Evolutionary conservation across 2,113 vertebrate species (phyloP), one percentile per base, ranked within the genome.

Genomic region (Spilogale gracilis): DNA sequence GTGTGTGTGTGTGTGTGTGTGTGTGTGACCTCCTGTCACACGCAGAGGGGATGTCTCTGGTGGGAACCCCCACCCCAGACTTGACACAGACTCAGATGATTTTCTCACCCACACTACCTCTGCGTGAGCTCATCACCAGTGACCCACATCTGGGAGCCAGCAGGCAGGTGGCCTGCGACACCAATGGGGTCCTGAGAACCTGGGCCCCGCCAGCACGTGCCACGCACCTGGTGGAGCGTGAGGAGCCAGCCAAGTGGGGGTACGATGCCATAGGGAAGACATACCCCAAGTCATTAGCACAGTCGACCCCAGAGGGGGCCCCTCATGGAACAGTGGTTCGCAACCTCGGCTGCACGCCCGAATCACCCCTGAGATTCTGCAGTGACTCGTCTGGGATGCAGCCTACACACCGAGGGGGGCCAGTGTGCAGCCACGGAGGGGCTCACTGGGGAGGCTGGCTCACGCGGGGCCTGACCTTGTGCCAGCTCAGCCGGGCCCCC

Each of bases 321-420:
- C 58, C 17, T 12, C 20, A 16, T 3, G 50, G n/a, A 23, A 30
- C 30, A 25, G 0, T 0, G 11, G 65, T 54, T 54, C 81, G n/a
- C 65, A 43, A 11, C 14, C 27, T 5, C 50, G 3, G 32, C 32
- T 27, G 5, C 32, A 32, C 2, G 0, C 0, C 5, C 8, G 74
- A 80, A 67, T 48, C 65, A 13, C 23, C 9, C 20, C 32, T 11
- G 18, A 65, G 74, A 38, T 48, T 69, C 95, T 82, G 60, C 76
- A n/a, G 8, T 6, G 56, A 56, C 20, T 14, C 5, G 18, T 27
- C 43, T 11, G 38, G 43, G 76, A 45, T 88, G 23, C 27, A 48
- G 6, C 14, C 76, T 79, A 13, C 65, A n/a, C n/a, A 69, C 16
- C 32, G 13, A n/a, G 67, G 32, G 20, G 60, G 20, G 32, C 63